Evolutionary conservation across 2,888 invertebrate genomes (phyloP), one percentile per base, ranked within the genome.

Genomic region (Drosophila austrosaltans): DNA sequence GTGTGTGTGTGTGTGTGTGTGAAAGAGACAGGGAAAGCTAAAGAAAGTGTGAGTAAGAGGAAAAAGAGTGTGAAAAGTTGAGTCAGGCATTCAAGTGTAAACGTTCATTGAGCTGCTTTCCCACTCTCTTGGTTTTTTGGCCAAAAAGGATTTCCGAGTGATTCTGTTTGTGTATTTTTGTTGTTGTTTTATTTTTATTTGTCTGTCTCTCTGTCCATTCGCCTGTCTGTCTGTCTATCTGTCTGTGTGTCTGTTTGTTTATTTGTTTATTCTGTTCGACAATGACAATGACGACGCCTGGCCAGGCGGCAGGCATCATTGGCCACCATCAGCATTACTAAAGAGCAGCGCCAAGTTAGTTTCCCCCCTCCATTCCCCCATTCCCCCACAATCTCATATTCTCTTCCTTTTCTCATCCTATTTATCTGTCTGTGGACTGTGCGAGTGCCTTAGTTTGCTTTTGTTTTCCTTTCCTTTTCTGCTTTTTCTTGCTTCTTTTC

Each of bases 261-360:
- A 60, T 73, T 56, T 59, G 28, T 58, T 22, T 57, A 32, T 54
- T 63, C 62, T 70, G 66, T 75, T 48, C 16, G 40, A 48, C 44
- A 48, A 67, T 60, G 60, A 65, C 54, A 58, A 53, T 53, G 53
- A 53, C 57, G 70, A 61, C 69, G 60, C 63, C 59, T 66, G 66
- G 69, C 65, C 62, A 76, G 76, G 57, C 70, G 71, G 70, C 75
- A 75, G 76, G 76, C 76, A 75, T 75, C 75, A 75, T 75, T 75
- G 75, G 66, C 70, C 66, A 64, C 61, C 53, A 59, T 28, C 64
- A 68, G 68, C 59, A 65, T 53, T 16, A 22, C 48, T 48, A 48
- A 48, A 22, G 22, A 48, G 48, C 10, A 48, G 48, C 48, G 22
- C 25, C 48, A 48, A 48, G 22, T 48, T 25, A 16, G 16, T 16